These are phyloP conservation scores for Clarias pachynema DNA, from an alignment of 2,797 vertebrate genomes.

Conservation along the genomic window DNA sequence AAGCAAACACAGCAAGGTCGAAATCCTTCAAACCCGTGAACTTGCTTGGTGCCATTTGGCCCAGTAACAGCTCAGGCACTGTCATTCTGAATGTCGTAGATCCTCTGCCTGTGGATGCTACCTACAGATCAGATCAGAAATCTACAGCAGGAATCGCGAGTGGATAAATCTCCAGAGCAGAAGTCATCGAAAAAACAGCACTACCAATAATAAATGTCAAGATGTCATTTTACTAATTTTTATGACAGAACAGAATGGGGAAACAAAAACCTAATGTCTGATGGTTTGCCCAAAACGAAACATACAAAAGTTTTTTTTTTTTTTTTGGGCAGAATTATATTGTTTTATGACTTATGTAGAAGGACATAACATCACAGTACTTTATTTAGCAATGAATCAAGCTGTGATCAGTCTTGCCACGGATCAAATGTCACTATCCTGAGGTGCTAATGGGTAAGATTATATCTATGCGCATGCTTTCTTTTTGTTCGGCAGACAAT, in stretches of 20 bases:
- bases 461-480: neutral
- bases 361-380: neutral
- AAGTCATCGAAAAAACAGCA: neutral
- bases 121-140: slow-evolving; percentile 22
- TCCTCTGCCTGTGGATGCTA: slow-evolving; percentile 35
- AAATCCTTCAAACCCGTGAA: slow-evolving; percentile 26
- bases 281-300: neutral
- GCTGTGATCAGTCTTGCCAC: neutral
- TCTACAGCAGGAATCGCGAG: neutral
- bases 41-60: slow-evolving; percentile 33
- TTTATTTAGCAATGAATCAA: neutral
- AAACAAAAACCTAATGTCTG: neutral
- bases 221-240: neutral
- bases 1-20: slow-evolving; percentile 2
- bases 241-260: no score
- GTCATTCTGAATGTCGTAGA: slow-evolving; percentile 57
- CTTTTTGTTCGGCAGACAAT: neutral
- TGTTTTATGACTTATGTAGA: neutral
- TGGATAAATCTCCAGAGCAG: neutral
- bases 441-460: neutral
- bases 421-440: neutral
- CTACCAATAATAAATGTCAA: neutral
- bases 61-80: slow-evolving; percentile 45
- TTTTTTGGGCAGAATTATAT: neutral
- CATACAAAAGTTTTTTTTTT: neutral